Base-by-base conservation (phyloP, 2,888 invertebrate genomes). In the Folsomia manolachei region DNA sequence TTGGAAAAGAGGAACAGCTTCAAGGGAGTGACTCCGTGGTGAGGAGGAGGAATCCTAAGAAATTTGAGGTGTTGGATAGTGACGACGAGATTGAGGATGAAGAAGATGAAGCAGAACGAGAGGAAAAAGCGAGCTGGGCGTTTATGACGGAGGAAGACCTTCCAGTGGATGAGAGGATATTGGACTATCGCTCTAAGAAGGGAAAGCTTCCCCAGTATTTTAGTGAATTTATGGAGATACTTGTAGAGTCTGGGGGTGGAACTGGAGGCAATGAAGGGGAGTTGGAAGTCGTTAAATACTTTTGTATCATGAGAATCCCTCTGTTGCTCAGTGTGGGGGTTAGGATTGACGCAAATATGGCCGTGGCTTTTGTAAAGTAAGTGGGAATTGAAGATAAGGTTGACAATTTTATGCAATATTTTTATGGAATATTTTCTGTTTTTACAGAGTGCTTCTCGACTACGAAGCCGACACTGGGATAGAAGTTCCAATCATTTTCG, bases 151-250 rank as follows among this genome's bases (percentile, higher is more conserved):
- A 75, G 9, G 14, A 60, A 60, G 77, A 78, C 27, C 23, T 71
- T 24, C 63, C 72, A 1, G 27, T 72, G 21, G 77, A 77, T 64
- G 69, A 73, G 23, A 71, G 75, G 25, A 68, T 78, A 19, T 25
- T 74, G 25, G 68, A 63, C 21, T 71, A 71, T 53, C 68, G 69
- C 21, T 72, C 60, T 26, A 62, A 70, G 0, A 72, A 72, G 25
- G 61, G 24, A 25, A 76, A 76, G 51, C 69, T 79, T 14, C 80
- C 80, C 2, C 70, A 71, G 52, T 79, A 79, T 68, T 80, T 80
- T 62, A 78, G 78, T 68, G 78, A 79, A 56, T 75, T 80, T 51
- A 56, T 74, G 14, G 80, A 79, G 66, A 70, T 74, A 23, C 63
- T 80, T 1, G 19, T 77, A 18, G 80, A 79, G 60, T 70, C 70